phyloP scores from a whole-genome alignment of 1,140 invertebrate species.

The Calliopsis andreniformis region DNA sequence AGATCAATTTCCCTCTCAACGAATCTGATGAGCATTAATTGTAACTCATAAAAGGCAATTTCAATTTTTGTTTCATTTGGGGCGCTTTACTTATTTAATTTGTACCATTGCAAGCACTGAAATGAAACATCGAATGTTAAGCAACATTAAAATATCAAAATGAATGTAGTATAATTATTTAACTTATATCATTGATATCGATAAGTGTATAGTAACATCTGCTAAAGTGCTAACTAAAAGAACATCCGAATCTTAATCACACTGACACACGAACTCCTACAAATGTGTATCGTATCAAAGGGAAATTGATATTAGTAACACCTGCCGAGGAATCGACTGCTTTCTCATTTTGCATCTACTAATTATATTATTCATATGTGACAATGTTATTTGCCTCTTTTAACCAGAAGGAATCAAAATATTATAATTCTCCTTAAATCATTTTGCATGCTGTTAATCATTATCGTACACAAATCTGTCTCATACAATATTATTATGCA shows the following conservation, averaged over 20 bases:
- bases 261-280: neutral
- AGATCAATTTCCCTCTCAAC: no score
- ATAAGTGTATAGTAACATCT: neutral
- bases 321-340: conserved; percentile 13
- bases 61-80: no score
- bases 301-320: conserved; percentile 13
- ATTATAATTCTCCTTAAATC: neutral
- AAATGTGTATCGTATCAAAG: neutral
- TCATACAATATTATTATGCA: no score
- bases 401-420: neutral
- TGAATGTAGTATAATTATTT: neutral
- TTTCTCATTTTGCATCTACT: neutral
- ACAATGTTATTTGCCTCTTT: neutral
- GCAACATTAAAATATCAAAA: neutral
- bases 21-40: no score
- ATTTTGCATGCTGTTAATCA: no score
- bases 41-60: no score
- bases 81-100: no score
- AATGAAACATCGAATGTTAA: neutral
- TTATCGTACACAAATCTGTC: no score
- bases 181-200: neutral
- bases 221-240: neutral
- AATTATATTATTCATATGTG: conserved; percentile 3
- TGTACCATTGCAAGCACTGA: no score
- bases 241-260: neutral